phyloP scores from a whole-genome alignment of 2,888 invertebrate species.

The Drosophila antonietae region DNA sequence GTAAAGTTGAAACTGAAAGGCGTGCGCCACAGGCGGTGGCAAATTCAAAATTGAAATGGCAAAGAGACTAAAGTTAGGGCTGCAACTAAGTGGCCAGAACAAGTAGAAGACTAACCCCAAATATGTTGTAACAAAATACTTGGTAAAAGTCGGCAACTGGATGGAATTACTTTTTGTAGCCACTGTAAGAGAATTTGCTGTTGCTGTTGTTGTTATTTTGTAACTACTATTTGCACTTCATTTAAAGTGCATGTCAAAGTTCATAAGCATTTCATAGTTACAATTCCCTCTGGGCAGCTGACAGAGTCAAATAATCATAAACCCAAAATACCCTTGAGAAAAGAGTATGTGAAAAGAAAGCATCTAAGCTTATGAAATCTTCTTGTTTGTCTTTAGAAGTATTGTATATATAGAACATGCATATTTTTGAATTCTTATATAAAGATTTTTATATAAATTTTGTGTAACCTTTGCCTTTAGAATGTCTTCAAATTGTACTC shows the following conservation, averaged over 20 bases:
- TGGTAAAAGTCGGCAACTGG: slow-evolving; percentile 49
- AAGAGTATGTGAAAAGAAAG: background rate
- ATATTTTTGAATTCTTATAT: too few species aligned
- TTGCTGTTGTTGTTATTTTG: slow-evolving; percentile 17
- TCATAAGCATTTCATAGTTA: slow-evolving; percentile 11
- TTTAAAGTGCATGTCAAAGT: slow-evolving; percentile 50
- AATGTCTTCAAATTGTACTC: background rate
- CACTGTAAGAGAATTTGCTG: slow-evolving; percentile 23
- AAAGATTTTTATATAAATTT: too few species aligned
- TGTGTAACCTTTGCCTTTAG: too few species aligned
- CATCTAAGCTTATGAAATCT: background rate
- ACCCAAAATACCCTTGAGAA: background rate
- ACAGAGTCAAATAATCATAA: slow-evolving; percentile 25
- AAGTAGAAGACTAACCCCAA: slow-evolving; percentile 20
- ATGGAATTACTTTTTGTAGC: slow-evolving; percentile 62
- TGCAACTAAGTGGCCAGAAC: background rate
- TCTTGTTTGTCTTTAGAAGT: too few species aligned
- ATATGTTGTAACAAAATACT: slow-evolving; percentile 63
- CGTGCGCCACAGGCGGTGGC: background rate
- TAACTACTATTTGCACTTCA: slow-evolving; percentile 25
- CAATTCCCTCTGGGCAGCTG: slow-evolving; percentile 26
- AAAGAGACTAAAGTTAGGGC: slow-evolving; percentile 20
- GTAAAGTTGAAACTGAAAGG: slow-evolving; percentile 38
- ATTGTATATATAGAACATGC: background rate
- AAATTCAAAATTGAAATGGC: slow-evolving; percentile 46